Evolutionary conservation across 2,113 vertebrate genomes (phyloP).

Genomic region (Callaeas wilsoni): DNA sequence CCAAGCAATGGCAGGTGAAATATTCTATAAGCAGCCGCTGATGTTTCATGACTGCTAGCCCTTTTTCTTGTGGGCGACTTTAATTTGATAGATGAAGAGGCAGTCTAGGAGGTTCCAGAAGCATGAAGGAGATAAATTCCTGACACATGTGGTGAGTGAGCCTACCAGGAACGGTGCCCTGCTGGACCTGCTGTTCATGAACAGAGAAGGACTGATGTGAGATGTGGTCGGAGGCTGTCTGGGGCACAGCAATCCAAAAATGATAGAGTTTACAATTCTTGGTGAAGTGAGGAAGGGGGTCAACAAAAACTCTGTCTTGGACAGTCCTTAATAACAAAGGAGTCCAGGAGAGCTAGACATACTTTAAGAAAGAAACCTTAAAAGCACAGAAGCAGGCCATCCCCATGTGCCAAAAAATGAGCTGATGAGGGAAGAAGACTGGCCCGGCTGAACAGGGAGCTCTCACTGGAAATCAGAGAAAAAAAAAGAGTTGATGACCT

Average conservation of each 20-base stretch:
- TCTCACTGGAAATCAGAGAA: not conserved
- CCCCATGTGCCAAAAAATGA: not conserved
- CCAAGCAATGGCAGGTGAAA: not conserved
- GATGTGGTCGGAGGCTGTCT: not conserved
- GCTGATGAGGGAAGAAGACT: rapidly evolving
- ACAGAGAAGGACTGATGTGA: not conserved
- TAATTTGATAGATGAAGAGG: not conserved
- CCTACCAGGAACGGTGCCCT: too few relatives aligned
- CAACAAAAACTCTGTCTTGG: not conserved
- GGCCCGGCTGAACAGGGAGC: not conserved
- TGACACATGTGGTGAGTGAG: not conserved
- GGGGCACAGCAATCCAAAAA: rapidly evolving
- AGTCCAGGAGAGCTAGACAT: not conserved
- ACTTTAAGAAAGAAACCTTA: not conserved
- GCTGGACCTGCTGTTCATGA: not conserved
- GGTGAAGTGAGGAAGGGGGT: not conserved
- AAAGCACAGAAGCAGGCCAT: not conserved
- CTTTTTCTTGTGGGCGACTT: not conserved
- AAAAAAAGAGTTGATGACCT: not conserved
- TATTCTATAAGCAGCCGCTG: not conserved
- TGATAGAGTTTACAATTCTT: too few relatives aligned
- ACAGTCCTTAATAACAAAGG: not conserved
- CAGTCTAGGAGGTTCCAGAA: not conserved
- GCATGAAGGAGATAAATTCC: not conserved
- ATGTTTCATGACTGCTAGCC: not conserved